phyloP scores from a whole-genome alignment of 2,113 vertebrate genomes.

The Pomatorhinus ruficollis region DNA sequence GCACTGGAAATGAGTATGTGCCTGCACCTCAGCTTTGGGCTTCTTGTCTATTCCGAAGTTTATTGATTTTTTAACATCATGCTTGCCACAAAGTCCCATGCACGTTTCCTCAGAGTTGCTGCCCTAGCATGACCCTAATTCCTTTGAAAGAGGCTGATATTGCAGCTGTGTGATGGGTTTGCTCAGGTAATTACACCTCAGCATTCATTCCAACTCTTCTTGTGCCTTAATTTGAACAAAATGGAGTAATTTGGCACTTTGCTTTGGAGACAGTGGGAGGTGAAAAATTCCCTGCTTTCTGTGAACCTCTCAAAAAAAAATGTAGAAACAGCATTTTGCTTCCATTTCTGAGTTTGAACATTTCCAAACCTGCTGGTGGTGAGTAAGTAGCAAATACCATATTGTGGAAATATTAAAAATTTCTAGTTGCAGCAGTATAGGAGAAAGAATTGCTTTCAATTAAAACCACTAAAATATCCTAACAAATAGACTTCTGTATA shows the following conservation, averaged over 20 bases:
- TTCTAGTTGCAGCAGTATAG: not conserved
- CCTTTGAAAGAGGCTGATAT: not conserved
- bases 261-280: not conserved
- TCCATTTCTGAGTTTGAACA: not conserved
- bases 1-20: not conserved
- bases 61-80: not conserved
- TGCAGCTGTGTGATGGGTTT: not conserved
- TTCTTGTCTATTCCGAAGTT: not conserved
- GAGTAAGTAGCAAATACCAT: not conserved
- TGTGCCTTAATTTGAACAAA: not conserved
- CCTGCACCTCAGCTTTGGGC: not conserved
- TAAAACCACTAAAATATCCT: not conserved
- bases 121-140: not conserved
- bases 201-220: not conserved
- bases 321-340: not conserved
- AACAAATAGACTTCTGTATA: not conserved
- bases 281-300: not conserved
- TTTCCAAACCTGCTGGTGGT: not conserved
- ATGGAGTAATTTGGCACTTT: conserved; percentile 1
- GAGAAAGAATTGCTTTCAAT: not conserved
- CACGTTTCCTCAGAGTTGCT: not conserved
- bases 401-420: not conserved
- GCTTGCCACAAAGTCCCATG: not conserved
- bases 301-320: not conserved
- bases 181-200: not conserved